Evolutionary conservation across 2,888 invertebrate genomes (phyloP).

Genomic region (Trimorus sp.): DNA sequence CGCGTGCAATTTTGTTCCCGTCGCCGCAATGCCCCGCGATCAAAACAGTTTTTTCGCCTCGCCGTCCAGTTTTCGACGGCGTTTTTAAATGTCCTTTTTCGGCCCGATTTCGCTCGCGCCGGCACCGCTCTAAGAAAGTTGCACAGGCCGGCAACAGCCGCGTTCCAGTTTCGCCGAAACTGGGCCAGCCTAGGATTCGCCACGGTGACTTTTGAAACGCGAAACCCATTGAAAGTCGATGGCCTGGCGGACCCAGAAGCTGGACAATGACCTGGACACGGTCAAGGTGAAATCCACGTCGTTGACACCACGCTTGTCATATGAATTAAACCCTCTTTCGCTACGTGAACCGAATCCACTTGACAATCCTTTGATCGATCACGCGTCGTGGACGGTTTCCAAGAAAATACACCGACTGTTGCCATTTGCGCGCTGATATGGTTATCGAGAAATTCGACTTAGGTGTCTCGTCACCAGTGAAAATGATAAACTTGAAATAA

Average conservation of each 20-base stretch:
- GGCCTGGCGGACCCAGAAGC: slow-evolving; percentile 58
- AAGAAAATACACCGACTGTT: slow-evolving; percentile 12
- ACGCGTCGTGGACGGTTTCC: slow-evolving; percentile 14
- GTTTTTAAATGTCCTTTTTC: too few relatives aligned
- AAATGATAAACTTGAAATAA: too few relatives aligned
- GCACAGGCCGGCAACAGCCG: slow-evolving; percentile 13
- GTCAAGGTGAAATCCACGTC: slow-evolving; percentile 76
- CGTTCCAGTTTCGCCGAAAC: slow-evolving; percentile 37
- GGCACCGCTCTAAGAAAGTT: background rate
- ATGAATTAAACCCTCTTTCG: slow-evolving; percentile 69
- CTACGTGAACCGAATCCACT: slow-evolving; percentile 71
- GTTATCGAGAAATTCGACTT: too few relatives aligned
- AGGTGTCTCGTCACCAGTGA: too few relatives aligned
- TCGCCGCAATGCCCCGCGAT: too few relatives aligned
- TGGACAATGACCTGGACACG: slow-evolving; percentile 76
- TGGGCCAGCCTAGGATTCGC: slow-evolving; percentile 45
- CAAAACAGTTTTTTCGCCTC: too few relatives aligned
- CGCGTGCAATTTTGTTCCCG: too few relatives aligned
- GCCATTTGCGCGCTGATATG: background rate
- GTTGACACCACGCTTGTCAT: slow-evolving; percentile 68
- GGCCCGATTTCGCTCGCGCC: too few relatives aligned
- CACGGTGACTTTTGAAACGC: slow-evolving; percentile 46
- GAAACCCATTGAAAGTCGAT: slow-evolving; percentile 53
- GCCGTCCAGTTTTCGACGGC: too few relatives aligned
- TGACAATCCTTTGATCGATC: slow-evolving; percentile 46